Evolutionary conservation across 2,888 invertebrate genomes (phyloP).

Genomic region (Drymonia ruficornis): DNA sequence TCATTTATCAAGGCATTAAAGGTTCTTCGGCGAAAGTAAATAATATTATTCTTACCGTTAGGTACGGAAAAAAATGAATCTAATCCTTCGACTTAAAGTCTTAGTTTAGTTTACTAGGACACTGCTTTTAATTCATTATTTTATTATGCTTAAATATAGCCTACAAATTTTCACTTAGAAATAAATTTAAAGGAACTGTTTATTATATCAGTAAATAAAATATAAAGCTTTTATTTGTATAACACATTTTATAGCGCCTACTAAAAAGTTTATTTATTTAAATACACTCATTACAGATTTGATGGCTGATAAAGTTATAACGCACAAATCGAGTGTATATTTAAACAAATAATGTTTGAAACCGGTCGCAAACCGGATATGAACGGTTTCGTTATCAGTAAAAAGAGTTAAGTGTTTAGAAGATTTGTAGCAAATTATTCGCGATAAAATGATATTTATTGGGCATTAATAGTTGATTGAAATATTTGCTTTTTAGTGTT

Average conservation of each 20-base stretch:
- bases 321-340: conserved; percentile 28
- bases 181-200: too few relatives aligned
- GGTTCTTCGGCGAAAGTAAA: too few relatives aligned
- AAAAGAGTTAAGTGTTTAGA: conserved; percentile 28
- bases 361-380: conserved; percentile 49
- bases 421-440: conserved; percentile 28
- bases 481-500: conserved; percentile 21
- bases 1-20: too few relatives aligned
- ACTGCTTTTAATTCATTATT: too few relatives aligned
- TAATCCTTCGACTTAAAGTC: too few relatives aligned
- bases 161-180: too few relatives aligned
- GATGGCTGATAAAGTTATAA: conserved; percentile 37
- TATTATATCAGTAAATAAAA: not conserved
- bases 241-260: conserved; percentile 32
- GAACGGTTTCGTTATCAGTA: conserved; percentile 27
- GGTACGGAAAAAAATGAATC: too few relatives aligned
- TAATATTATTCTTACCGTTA: too few relatives aligned
- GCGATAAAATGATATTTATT: conserved; percentile 19
- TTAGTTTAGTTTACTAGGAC: too few relatives aligned
- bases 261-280: conserved; percentile 30
- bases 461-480: conserved; percentile 25
- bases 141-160: too few relatives aligned
- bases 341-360: conserved; percentile 32
- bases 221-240: conserved; percentile 16
- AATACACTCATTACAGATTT: conserved; percentile 25